Evolutionary conservation across 2,113 vertebrate species (phyloP), one percentile per base, ranked within the genome.

Genomic region (Trichomycterus rosablanca): DNA sequence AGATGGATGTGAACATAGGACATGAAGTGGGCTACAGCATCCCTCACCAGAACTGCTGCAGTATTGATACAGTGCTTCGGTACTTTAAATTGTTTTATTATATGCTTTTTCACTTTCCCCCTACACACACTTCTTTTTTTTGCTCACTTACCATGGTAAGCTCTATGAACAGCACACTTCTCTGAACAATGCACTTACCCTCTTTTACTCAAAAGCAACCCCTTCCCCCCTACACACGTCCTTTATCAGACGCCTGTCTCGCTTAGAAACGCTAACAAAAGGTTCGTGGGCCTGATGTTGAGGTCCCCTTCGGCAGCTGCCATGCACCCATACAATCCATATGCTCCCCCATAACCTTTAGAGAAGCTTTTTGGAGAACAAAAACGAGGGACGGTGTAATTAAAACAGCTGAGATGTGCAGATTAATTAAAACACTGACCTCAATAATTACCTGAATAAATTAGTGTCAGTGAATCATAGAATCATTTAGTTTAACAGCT

Each of bases 1-100:
- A 95, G 48, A 95, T 97, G 92, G 91, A 95, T 0, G 88, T 94
- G 35, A 90, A 83, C 75, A 72, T 93, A 0, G 91, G 92, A 20
- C 92, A 93, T 0, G 92, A 97, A 74, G 92, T 93, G 3, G 91
- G 91, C 34, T 95, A 95, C 44, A 65, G 67, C 12, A 63, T 93
- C 52, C 89, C 90, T 0, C 88, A 89, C 46, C 90, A 95, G 65
- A 89, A 83, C 70, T 95, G 92, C 84, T 93, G 87, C 40, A 76
- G 81, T 4, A 59, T 74, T 0, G 90, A 92, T 40, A 92, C 92
- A 0, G 80, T 96, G 72, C 82, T 95, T 24, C 91, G 92, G 91
- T 97, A 87, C 11, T 12, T 50, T n/a, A 15, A 3, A 32, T 28
- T 26, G 22, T 45, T 26, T 16, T 19, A 6, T 5, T 30, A 35